Evolutionary conservation across 2,888 invertebrate genomes (phyloP).

Genomic region (Agrotis puta): DNA sequence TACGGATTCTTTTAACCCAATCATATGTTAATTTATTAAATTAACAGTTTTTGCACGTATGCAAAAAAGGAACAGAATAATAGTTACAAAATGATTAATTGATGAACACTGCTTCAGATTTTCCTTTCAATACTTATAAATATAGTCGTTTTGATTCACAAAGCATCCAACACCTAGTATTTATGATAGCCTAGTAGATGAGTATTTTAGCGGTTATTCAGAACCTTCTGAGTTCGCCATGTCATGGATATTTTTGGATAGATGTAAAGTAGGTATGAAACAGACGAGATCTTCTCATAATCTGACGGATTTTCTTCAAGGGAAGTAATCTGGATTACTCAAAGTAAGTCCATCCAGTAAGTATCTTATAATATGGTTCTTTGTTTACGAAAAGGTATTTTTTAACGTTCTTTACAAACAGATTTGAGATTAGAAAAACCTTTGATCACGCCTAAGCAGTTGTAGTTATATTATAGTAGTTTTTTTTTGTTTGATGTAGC

Average conservation of each 20-base stretch:
- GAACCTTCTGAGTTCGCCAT: neutral
- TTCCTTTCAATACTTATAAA: neutral
- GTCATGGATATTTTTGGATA: slow-evolving; percentile 10
- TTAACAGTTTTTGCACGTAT: too few species aligned
- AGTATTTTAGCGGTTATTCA: neutral
- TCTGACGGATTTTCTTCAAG: slow-evolving; percentile 24
- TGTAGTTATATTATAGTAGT: neutral
- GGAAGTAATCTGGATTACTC: slow-evolving; percentile 51
- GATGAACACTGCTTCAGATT: neutral
- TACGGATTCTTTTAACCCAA: too few species aligned
- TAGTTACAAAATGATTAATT: too few species aligned
- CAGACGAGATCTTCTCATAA: slow-evolving; percentile 23
- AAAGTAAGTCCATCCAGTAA: slow-evolving; percentile 35
- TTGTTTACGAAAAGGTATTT: slow-evolving; percentile 46
- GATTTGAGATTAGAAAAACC: slow-evolving; percentile 27
- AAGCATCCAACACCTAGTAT: neutral
- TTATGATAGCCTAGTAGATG: neutral
- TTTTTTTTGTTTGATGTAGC: slow-evolving; percentile 9
- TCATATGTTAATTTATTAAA: too few species aligned
- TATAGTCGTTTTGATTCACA: neutral
- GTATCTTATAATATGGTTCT: slow-evolving; percentile 40
- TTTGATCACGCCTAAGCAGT: slow-evolving; percentile 27
- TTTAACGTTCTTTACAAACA: slow-evolving; percentile 30
- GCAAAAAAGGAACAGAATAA: too few species aligned
- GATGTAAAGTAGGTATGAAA: slow-evolving; percentile 18